phyloP scores from a whole-genome alignment of 1,140 invertebrate genomes.

The Diachasmimorpha longicaudata region DNA sequence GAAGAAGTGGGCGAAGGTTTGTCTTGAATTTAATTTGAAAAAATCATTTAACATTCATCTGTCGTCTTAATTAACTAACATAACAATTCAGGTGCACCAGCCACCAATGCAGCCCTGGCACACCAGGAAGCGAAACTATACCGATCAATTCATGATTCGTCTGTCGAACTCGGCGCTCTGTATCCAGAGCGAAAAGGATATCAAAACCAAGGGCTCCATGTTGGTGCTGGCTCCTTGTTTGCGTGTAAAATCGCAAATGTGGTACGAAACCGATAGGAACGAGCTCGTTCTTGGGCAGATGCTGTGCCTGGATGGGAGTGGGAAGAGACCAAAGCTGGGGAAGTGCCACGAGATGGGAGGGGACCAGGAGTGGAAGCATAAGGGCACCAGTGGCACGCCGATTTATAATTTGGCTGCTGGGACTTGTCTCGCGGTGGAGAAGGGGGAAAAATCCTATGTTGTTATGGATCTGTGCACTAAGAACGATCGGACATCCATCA shows the following conservation, averaged over 20 bases:
- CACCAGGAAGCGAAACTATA: conserved; percentile 77
- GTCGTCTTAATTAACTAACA: too few relatives aligned
- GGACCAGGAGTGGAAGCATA: conserved; percentile 87
- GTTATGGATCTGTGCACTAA: conserved; percentile 77
- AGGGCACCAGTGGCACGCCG: conserved; percentile 70
- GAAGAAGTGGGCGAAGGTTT: conserved; percentile 66
- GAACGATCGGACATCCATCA: conserved; percentile 60
- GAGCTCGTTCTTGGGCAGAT: conserved; percentile 86
- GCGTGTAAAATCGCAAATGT: conserved; percentile 71
- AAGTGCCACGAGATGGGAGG: conserved; percentile 94
- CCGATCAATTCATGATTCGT: conserved; percentile 75
- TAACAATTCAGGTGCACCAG: conserved; percentile 57
- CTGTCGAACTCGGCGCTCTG: conserved; percentile 76
- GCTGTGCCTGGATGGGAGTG: conserved; percentile 81
- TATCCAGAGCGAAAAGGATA: conserved; percentile 78
- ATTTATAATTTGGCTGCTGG: conserved; percentile 88
- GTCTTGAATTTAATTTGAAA: too few relatives aligned
- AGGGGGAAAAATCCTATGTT: conserved; percentile 63
- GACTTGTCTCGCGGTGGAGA: conserved; percentile 75
- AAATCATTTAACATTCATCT: too few relatives aligned
- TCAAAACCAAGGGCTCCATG: conserved; percentile 77
- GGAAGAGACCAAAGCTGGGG: conserved; percentile 71
- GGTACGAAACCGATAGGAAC: conserved; percentile 84
- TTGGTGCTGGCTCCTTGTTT: conserved; percentile 75
- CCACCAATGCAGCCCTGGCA: conserved; percentile 81